phyloP scores from a whole-genome alignment of 2,113 vertebrate genomes.

The Neolamprologus variostigma region DNA sequence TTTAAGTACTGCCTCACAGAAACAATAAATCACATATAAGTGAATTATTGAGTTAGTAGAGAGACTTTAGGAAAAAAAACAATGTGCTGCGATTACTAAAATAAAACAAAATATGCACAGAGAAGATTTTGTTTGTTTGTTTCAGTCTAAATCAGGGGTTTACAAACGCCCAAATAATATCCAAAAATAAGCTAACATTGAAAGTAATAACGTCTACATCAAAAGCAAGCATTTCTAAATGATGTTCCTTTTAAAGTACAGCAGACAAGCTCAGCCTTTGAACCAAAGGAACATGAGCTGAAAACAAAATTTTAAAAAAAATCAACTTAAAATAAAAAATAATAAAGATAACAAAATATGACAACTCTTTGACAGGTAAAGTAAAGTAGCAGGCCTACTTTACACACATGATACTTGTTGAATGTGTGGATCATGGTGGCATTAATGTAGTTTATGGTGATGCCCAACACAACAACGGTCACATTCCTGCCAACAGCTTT shows the following conservation, averaged over 20 bases:
- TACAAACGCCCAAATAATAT: not conserved
- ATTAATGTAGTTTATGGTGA: constrained; percentile 56
- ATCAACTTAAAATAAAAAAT: not conserved
- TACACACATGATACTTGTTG: constrained; percentile 29
- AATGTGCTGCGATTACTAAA: fast-evolving
- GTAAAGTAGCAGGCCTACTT: not conserved
- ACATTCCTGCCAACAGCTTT: constrained; percentile 14
- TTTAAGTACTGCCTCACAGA: not conserved
- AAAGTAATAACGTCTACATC: not conserved
- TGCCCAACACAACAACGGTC: constrained; percentile 17
- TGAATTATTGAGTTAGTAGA: not conserved
- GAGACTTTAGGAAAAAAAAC: not conserved
- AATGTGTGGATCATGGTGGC: constrained; percentile 49
- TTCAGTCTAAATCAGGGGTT: not conserved
- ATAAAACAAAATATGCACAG: not conserved
- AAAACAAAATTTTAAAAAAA: fast-evolving
- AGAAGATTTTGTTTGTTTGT: not conserved
- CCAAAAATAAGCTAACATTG: not conserved
- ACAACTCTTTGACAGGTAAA: not conserved
- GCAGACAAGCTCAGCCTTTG: not conserved
- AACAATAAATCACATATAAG: not conserved
- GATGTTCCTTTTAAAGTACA: fast-evolving
- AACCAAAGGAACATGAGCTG: not conserved
- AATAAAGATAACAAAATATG: not conserved
- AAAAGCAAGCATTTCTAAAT: not conserved